phyloP scores from a whole-genome alignment of 92 coral and sea anemone genomes.

The Virgularia gustaviana region DNA sequence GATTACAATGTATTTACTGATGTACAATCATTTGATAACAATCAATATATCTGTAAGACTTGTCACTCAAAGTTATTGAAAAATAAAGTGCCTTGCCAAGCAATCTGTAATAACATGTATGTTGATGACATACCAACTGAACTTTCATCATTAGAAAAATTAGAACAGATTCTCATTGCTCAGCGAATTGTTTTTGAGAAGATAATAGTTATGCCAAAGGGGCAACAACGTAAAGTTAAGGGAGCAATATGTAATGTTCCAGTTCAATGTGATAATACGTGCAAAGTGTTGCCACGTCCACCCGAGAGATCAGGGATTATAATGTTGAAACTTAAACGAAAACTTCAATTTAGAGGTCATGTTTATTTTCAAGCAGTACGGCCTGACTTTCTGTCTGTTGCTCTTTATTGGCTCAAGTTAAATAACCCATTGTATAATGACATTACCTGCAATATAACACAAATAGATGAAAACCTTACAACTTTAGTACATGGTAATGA shows the following conservation, averaged over 20 bases:
- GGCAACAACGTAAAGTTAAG: conserved; percentile 8
- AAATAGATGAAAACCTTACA: background rate
- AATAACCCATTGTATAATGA: conserved; percentile 7
- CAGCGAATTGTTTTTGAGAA: conserved; percentile 59
- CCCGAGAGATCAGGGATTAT: conserved; percentile 64
- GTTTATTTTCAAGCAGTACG: conserved; percentile 63
- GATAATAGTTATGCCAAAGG: conserved; percentile 58
- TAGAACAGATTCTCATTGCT: conserved; percentile 61
- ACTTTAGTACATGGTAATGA: background rate
- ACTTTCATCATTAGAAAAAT: conserved; percentile 53
- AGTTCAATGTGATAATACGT: conserved; percentile 63
- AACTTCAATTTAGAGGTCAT: conserved; percentile 63
- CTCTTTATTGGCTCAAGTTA: background rate
- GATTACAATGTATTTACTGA: conserved; percentile 38
- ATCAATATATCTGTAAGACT: conserved; percentile 63
- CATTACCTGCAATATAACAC: background rate
- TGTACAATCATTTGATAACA: conserved; percentile 57
- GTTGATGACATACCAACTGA: conserved; percentile 58
- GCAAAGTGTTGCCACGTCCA: conserved; percentile 56
- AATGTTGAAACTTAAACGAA: conserved; percentile 47
- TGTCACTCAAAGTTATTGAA: conserved; percentile 57
- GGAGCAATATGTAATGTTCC: conserved; percentile 70
- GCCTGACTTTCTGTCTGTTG: conserved; percentile 9
- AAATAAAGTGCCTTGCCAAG: conserved; percentile 61
- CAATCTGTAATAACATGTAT: conserved; percentile 54